Percentiles rank a stretch among this genome's conserved stretches.
phyloP scores from a whole-genome alignment of 2,113 vertebrate species.

The Murina feae region DNA sequence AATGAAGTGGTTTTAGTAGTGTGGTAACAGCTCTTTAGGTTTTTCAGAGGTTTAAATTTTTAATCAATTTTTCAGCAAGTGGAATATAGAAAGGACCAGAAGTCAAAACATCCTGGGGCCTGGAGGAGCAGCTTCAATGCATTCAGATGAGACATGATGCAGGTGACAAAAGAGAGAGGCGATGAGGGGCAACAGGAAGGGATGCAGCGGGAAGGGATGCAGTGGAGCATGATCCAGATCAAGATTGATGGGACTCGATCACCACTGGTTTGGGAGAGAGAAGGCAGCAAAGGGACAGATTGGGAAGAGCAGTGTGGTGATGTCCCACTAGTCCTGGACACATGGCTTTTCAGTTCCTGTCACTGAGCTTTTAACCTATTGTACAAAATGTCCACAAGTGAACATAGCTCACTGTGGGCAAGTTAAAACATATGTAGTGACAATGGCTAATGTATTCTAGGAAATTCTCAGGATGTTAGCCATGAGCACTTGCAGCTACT shows the following conservation, averaged over 20 bases:
- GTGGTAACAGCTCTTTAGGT: not conserved
- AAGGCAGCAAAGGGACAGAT: not conserved
- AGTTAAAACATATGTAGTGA: not conserved
- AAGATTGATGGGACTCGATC: not conserved
- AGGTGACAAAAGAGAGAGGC: not conserved
- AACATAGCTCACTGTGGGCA: not conserved
- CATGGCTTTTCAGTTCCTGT: not conserved
- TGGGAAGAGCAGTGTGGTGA: not conserved
- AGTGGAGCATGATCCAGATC: not conserved
- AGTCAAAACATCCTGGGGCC: not conserved
- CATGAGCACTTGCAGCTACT: not conserved
- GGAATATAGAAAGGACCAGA: not conserved
- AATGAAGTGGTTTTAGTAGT: not conserved
- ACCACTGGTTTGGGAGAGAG: not conserved
- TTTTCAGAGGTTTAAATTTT: constrained; percentile 25
- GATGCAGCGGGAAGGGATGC: not conserved
- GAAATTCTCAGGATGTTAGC: not conserved
- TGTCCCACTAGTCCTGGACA: not conserved
- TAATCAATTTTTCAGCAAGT: constrained; percentile 3
- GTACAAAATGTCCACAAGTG: not conserved
- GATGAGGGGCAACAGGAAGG: not conserved
- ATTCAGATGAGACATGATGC: not conserved
- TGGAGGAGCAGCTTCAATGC: not conserved
- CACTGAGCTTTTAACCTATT: not conserved
- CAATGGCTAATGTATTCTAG: not conserved